Evolutionary conservation across 2,113 vertebrate genomes (phyloP).

Genomic region (Neodontobutis hainanensis): DNA sequence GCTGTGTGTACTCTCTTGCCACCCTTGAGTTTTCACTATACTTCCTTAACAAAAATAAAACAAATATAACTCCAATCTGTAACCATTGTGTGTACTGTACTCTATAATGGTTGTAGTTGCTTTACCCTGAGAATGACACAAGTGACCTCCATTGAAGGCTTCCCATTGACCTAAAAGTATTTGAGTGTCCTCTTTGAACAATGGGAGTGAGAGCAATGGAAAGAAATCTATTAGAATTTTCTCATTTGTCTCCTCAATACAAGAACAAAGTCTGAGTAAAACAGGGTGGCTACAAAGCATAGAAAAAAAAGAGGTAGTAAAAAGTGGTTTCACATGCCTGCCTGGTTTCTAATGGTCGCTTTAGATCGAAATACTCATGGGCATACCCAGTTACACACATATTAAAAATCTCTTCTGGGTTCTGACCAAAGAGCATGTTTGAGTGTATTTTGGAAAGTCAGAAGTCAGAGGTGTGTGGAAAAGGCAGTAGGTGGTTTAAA

Average conservation of each 20-base stretch:
- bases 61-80: constrained; percentile 48
- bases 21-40: constrained; percentile 60
- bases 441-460: constrained; percentile 17
- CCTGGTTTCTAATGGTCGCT: constrained; percentile 42
- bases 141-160: neutral
- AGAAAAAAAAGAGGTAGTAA: constrained; percentile 60
- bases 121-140: constrained; percentile 49
- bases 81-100: constrained; percentile 49
- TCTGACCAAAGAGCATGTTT: neutral
- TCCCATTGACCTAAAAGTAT: constrained; percentile 24
- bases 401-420: constrained; percentile 2
- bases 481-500: constrained; percentile 42
- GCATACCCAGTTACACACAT: constrained; percentile 29
- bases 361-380: constrained; percentile 19
- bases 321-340: constrained; percentile 57
- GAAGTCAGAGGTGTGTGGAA: constrained; percentile 24
- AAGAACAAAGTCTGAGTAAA: constrained; percentile 33
- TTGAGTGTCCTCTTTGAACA: constrained; percentile 65
- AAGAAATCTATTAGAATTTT: constrained; percentile 58
- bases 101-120: constrained; percentile 40
- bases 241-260: constrained; percentile 44
- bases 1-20: constrained; percentile 54
- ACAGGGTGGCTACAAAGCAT: constrained; percentile 48
- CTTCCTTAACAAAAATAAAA: constrained; percentile 46
- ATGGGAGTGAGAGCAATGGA: constrained; percentile 40